Evolutionary conservation across 2,888 invertebrate species (phyloP), one percentile per base, ranked within the genome.

Genomic region (Apoda limacodes): DNA sequence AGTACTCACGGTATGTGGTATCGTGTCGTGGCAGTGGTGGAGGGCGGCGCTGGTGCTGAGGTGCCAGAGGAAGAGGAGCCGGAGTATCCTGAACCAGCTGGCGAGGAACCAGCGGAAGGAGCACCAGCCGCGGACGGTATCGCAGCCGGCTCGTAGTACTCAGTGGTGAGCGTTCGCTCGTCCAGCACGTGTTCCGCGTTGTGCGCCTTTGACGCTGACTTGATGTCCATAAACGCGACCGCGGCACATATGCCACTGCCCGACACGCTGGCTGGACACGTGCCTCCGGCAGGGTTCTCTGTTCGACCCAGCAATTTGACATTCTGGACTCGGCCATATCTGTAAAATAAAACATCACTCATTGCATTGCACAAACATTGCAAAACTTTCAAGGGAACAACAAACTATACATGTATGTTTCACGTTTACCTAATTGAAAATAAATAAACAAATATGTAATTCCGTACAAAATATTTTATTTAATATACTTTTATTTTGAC

Each of bases 311-410:
- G 86, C 82, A 95, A 85, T 84, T 93, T 94, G 85, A 94, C 93
- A 87, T 92, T 95, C 85, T 95, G 95, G 84, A 95, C 95, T 85
- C 93, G 93, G 85, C 95, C 95, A 93, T 94, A 95, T 85, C 95
- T 95, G 85, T 34, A 84, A 84, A 59, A 59, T 51, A 58, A 50
- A 48, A 52, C 50, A 40, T 27, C 35, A 17, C 17, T 17, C 5
- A 17, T 17, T 17, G n/a, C n/a, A n/a, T n/a, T n/a, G n/a, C n/a
- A n/a, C n/a, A n/a, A n/a, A n/a, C n/a, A n/a, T n/a, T n/a, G n/a
- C n/a, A n/a, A n/a, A n/a, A n/a, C n/a, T n/a, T n/a, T n/a, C n/a
- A n/a, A n/a, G n/a, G n/a, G n/a, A n/a, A n/a, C n/a, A n/a, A n/a
- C n/a, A n/a, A n/a, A n/a, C n/a, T n/a, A n/a, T n/a, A n/a, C n/a